Percentiles rank a stretch among this genome's conserved stretches.
Conservation (phyloP, 2,888 invertebrate species). For the Hemaris fuciformis region DNA sequence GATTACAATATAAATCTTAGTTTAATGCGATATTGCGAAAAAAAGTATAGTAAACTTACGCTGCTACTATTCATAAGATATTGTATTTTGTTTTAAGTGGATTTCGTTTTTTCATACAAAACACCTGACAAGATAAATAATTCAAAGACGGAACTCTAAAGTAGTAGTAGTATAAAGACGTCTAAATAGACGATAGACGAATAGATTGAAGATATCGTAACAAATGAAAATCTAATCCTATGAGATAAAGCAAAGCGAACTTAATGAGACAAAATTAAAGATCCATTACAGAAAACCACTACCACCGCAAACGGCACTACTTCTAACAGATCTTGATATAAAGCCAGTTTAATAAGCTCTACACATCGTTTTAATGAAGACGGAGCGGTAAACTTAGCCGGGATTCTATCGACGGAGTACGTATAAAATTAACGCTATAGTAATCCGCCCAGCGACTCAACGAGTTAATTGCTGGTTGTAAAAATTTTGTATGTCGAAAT, state of each 20-base stretch:
- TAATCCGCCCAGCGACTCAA: slow-evolving; percentile 27
- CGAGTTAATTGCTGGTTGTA: slow-evolving; percentile 52
- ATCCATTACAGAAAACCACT: slow-evolving; percentile 30
- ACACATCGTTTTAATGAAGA: slow-evolving; percentile 45
- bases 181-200: too few relatives aligned
- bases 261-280: slow-evolving; percentile 31
- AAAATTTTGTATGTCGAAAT: slow-evolving; percentile 56
- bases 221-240: too few relatives aligned
- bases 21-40: too few relatives aligned
- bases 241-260: slow-evolving; percentile 12
- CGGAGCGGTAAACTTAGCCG: slow-evolving; percentile 36
- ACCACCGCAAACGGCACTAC: slow-evolving; percentile 32
- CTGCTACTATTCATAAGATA: too few relatives aligned
- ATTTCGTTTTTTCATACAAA: too few relatives aligned
- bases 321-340: slow-evolving; percentile 38
- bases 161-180: too few relatives aligned
- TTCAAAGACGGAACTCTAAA: too few relatives aligned
- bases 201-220: too few relatives aligned
- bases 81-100: too few relatives aligned
- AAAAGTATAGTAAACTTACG: too few relatives aligned
- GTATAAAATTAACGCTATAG: slow-evolving; percentile 40
- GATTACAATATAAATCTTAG: too few relatives aligned
- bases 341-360: slow-evolving; percentile 39
- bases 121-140: too few relatives aligned
- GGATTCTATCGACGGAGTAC: slow-evolving; percentile 29